These are phyloP conservation scores for Trichopoda pennipes DNA, from an alignment of 2,888 invertebrate species.

Conservation along the genomic window DNA sequence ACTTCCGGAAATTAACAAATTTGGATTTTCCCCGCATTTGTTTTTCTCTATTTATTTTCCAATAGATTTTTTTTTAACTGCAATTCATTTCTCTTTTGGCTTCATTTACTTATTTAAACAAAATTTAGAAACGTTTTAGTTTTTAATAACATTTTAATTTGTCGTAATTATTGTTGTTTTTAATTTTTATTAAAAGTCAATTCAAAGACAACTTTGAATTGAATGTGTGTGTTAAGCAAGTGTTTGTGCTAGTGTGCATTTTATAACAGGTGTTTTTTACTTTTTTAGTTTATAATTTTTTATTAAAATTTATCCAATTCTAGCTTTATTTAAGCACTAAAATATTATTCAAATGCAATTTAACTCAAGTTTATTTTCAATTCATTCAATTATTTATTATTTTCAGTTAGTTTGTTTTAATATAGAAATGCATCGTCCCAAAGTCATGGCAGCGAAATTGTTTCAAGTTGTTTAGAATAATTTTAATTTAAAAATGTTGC, in stretches of 20 bases:
- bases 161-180: slow-evolving; percentile 41
- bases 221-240: slow-evolving; percentile 16
- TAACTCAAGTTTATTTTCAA: slow-evolving; percentile 4
- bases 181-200: slow-evolving; percentile 21
- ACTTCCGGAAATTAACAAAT: slow-evolving; percentile 54
- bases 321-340: slow-evolving; percentile 11
- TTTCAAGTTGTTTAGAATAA: slow-evolving; percentile 25
- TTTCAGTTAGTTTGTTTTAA: slow-evolving; percentile 8
- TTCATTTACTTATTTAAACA: neutral
- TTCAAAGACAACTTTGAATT: too few relatives aligned
- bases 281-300: neutral
- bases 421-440: slow-evolving; percentile 24
- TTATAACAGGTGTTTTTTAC: slow-evolving; percentile 50
- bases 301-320: slow-evolving; percentile 35
- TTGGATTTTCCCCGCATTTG: neutral
- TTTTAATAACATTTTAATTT: slow-evolving; percentile 3
- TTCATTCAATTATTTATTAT: slow-evolving; percentile 4
- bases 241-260: slow-evolving; percentile 17
- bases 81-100: slow-evolving; percentile 6
- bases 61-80: slow-evolving; percentile 47
- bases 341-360: slow-evolving; percentile 19
- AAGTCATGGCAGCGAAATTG: neutral
- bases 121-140: neutral
- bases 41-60: slow-evolving; percentile 26
- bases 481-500: neutral